Conservation (phyloP, 2,113 vertebrate genomes). For the Apaloderma vittatum region DNA sequence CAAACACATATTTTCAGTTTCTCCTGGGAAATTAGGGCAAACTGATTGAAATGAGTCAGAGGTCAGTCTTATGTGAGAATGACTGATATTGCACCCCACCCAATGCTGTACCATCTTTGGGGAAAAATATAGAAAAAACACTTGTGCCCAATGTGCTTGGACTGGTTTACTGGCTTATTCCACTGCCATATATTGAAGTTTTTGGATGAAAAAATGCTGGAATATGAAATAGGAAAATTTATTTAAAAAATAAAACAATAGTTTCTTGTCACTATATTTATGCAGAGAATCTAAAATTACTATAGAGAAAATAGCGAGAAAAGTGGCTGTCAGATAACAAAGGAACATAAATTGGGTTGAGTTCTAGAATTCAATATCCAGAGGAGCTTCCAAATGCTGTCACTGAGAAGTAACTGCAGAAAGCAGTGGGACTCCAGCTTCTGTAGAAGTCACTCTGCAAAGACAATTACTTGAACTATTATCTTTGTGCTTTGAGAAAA, state of each 20-base stretch:
- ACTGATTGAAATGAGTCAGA: not conserved
- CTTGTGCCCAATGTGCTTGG: not conserved
- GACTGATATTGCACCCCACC: not conserved
- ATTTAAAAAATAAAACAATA: not conserved
- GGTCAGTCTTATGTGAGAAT: not conserved
- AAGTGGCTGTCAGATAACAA: not conserved
- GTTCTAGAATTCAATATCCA: rapidly evolving
- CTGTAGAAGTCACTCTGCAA: not conserved
- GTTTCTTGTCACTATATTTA: not conserved
- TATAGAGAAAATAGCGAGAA: not conserved
- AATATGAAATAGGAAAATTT: not conserved
- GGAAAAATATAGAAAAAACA: not conserved
- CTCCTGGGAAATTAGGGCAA: not conserved
- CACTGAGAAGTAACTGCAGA: not conserved
- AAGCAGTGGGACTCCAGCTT: not conserved
- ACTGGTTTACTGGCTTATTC: not conserved
- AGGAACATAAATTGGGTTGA: not conserved
- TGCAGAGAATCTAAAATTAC: not conserved
- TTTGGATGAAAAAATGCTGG: not conserved
- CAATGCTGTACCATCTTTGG: not conserved
- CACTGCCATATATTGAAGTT: not conserved
- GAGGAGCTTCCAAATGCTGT: not conserved
- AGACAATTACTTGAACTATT: not conserved
- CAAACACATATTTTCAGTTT: not conserved
- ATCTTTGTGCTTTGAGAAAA: not conserved